Evolutionary conservation across 2,797 vertebrate species (phyloP), one percentile per base, ranked within the genome.

Genomic region (Cuculus canorus): DNA sequence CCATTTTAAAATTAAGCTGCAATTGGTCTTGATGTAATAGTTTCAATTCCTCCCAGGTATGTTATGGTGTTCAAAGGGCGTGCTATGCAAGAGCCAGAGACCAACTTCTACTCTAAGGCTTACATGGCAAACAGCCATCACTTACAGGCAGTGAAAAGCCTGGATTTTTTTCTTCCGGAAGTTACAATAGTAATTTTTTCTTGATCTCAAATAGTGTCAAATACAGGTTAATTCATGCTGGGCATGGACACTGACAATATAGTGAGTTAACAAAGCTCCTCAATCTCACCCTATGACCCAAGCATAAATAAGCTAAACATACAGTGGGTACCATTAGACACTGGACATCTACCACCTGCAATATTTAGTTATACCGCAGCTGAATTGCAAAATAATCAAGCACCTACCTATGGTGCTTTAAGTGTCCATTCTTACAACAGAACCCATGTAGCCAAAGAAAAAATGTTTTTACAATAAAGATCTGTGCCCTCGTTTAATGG

Each of bases 401-500:
- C 53, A 91, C 45, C 2, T 1, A 52, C 30, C 33, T 10, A 25
- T 81, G 37, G 64, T 83, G 81, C 81, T 91, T 64, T 47, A 28
- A 78, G 25, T 21, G 48, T 61, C 83, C 33, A 37, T 71, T 88
- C 82, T 90, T 59, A 80, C 0, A 21, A 71, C 1, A 72, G 65
- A 95, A 78, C 39, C 54, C 70, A 73, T 2, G 14, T 43, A 81
- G 73, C 22, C 88, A 82, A 84, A 59, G 48, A 33, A 80, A 33
- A 80, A 77, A 45, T 32, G 25, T 25, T 61, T 81, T 88, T 81
- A 91, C 71, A 86, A 43, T 61, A 60, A 79, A 94, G 59, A 94
- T 66, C 94, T 90, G 89, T 86, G 93, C 91, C 92, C 94, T 87
- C 32, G 7, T 79, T 88, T 92, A 95, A 86, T 19, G 71, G 94